Evolutionary conservation across 2,113 vertebrate species (phyloP).

Genomic region (Chloropsis hardwickii): DNA sequence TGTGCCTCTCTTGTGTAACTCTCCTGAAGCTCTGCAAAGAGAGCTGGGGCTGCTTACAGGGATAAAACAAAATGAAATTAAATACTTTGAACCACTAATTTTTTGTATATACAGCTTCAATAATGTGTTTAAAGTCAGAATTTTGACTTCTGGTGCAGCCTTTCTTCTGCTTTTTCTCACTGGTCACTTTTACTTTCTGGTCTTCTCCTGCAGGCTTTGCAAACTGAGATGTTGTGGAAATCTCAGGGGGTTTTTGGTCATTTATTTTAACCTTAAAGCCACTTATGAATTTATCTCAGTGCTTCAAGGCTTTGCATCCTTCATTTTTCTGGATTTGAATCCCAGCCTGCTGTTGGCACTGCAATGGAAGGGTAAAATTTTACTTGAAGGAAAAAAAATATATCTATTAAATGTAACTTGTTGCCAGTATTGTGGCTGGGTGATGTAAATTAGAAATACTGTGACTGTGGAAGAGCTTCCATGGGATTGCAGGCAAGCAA

Average conservation of each 20-base stretch:
- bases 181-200: background rate
- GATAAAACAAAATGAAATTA: background rate
- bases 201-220: background rate
- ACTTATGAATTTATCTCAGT: background rate
- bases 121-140: background rate
- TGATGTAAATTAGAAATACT: background rate
- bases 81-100: rapidly evolving
- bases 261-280: background rate
- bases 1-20: background rate
- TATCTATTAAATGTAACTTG: background rate
- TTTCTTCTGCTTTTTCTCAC: background rate
- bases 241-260: background rate
- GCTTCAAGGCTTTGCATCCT: background rate
- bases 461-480: background rate
- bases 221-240: background rate
- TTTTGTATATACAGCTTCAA: background rate
- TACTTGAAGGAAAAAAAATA: background rate
- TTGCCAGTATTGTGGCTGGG: background rate
- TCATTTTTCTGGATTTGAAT: background rate
- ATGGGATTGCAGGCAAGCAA: background rate
- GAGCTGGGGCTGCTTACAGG: background rate
- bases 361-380: background rate
- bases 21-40: background rate
- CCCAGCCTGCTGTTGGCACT: background rate
- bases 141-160: background rate